phyloP scores from a whole-genome alignment of 2,888 invertebrate species.

The Dioctria linearis region DNA sequence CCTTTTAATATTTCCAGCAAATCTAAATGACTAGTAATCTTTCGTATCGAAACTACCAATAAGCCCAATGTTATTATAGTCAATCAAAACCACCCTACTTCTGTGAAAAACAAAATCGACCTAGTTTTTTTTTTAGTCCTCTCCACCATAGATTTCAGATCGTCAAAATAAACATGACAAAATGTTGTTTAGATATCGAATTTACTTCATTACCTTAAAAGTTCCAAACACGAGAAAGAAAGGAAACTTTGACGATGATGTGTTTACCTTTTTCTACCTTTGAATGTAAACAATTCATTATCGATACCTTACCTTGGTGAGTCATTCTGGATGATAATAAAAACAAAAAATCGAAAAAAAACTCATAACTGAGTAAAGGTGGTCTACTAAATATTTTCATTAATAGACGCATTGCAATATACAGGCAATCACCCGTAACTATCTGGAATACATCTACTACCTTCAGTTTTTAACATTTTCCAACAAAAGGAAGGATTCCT shows the following conservation, averaged over 20 bases:
- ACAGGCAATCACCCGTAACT: conserved; percentile 10
- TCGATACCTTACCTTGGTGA: conserved; percentile 55
- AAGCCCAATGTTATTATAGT: too few relatives aligned
- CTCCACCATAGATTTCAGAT: neutral
- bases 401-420: conserved; percentile 2
- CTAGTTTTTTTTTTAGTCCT: too few relatives aligned
- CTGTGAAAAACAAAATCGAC: too few relatives aligned
- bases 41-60: too few relatives aligned
- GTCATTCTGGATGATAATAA: conserved; percentile 18
- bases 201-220: conserved; percentile 42
- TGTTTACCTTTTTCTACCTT: conserved; percentile 24
- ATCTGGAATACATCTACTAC: neutral
- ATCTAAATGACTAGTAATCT: too few relatives aligned
- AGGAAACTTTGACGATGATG: neutral
- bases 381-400: neutral
- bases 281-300: conserved; percentile 56
- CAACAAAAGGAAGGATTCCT: conserved; percentile 14
- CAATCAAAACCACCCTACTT: too few relatives aligned
- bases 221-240: neutral
- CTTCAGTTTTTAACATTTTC: neutral
- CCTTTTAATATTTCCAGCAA: too few relatives aligned
- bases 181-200: conserved; percentile 41
- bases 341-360: neutral
- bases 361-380: conserved; percentile 21
- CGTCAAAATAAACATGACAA: neutral